Evolutionary conservation across 2,797 vertebrate genomes (phyloP), one percentile per base, ranked within the genome.

Genomic region (Anguilla marmorata): DNA sequence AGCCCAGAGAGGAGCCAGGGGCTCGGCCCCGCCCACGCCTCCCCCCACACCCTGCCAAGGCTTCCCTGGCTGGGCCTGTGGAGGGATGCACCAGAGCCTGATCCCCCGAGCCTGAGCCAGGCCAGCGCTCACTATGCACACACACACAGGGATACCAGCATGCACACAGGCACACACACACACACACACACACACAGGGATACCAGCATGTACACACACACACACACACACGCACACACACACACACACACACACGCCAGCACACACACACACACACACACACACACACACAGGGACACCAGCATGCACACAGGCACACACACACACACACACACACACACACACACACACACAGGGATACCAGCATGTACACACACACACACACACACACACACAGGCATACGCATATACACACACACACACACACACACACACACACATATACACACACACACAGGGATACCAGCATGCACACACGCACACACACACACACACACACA

Each of bases 61-160:
- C 92, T 93, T 95, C 95, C 96, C 95, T 95, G 96, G 96, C 96
- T 97, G 94, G 90, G 93, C 95, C 94, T 96, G 97, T 97, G 96
- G 96, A 97, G 95, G 96, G 97, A 97, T 96, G 96, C 97, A 94
- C 95, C 94, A 96, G 95, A 95, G 94, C 94, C 95, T 95, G 95
- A 95, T 95, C 92, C 91, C 93, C 93, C 92, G 92, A 90, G 87
- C 93, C 92, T 91, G 93, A 92, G 91, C 93, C 92, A 93, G 94
- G 87, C 84, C 82, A 85, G 50, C 89, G 74, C 90, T 85, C 91
- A 79, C 88, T 58, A 54, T 85, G 90, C 87, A 88, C 76, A 45
- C 60, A 87, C 79, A 86, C 48, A 37, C 37, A 37, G 2, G 1
- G 2, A 37, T 2, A 37, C 37, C 2, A 2, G 1, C 85, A 90